phyloP scores from a whole-genome alignment of 2,888 invertebrate species.

The Ametastegia equiseti region DNA sequence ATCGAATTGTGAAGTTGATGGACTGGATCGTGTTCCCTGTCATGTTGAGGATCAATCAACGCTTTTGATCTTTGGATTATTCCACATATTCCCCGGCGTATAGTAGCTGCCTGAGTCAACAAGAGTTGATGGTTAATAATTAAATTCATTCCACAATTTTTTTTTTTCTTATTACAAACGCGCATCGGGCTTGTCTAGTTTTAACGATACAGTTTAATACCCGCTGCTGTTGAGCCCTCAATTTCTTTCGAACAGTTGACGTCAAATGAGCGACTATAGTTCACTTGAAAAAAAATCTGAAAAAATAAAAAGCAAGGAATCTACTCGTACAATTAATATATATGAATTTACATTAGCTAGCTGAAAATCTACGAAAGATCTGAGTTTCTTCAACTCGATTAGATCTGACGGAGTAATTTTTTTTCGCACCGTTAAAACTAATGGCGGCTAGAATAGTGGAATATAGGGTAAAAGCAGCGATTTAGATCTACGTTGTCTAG shows the following conservation, averaged over 20 bases:
- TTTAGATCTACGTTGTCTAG: not conserved
- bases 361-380: too few relatives aligned
- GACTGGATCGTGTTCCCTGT: not conserved
- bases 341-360: too few relatives aligned
- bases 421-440: not conserved
- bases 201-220: not conserved
- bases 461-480: too few relatives aligned
- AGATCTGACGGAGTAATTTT: not conserved
- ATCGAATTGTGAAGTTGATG: not conserved
- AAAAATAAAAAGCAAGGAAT: too few relatives aligned
- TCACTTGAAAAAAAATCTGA: not conserved
- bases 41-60: not conserved
- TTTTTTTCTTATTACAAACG: not conserved
- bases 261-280: not conserved
- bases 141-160: not conserved
- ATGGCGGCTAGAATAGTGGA: not conserved
- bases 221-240: not conserved
- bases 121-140: not conserved
- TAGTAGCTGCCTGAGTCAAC: not conserved
- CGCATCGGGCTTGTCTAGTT: not conserved
- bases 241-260: not conserved
- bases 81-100: not conserved
- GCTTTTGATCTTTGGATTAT: constrained; percentile 12
- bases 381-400: not conserved
- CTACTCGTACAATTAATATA: too few relatives aligned